phyloP scores from a whole-genome alignment of 2,888 invertebrate species.

The Crepidodera aurea region DNA sequence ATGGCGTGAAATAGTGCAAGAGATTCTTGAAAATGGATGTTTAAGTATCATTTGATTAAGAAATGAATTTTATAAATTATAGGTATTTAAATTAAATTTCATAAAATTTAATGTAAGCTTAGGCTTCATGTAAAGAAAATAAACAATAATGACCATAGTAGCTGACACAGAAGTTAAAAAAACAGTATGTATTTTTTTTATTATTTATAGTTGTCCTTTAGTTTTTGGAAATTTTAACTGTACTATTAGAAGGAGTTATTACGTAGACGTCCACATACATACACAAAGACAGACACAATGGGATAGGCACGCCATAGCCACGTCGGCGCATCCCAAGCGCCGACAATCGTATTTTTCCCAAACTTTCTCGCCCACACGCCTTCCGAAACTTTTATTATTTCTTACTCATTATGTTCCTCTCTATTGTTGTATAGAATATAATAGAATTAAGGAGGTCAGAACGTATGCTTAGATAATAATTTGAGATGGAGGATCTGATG shows the following conservation, averaged over 20 bases:
- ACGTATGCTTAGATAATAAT: conserved; percentile 24
- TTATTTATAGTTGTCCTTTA: too few species aligned
- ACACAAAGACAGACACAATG: conserved; percentile 20
- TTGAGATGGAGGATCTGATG: neutral
- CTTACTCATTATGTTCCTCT: conserved; percentile 31
- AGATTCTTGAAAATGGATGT: too few species aligned
- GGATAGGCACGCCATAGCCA: conserved; percentile 20
- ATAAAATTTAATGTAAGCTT: too few species aligned
- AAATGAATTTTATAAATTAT: too few species aligned
- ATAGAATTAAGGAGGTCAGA: conserved; percentile 39
- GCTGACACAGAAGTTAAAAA: too few species aligned
- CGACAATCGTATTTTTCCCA: conserved; percentile 31
- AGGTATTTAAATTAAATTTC: too few species aligned
- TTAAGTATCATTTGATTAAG: too few species aligned
- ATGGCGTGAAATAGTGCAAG: too few species aligned
- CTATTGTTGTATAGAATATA: conserved; percentile 41
- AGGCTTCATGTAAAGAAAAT: too few species aligned
- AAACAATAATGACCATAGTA: too few species aligned
- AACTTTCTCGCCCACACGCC: conserved; percentile 48
- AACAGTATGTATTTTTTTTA: too few species aligned
- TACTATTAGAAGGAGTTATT: neutral
- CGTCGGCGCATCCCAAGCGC: conserved; percentile 10
- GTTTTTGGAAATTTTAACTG: too few species aligned
- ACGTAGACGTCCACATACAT: conserved; percentile 1
- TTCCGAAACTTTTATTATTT: conserved; percentile 39